phyloP scores from a whole-genome alignment of 2,797 vertebrate genomes.

The Gila robusta region DNA sequence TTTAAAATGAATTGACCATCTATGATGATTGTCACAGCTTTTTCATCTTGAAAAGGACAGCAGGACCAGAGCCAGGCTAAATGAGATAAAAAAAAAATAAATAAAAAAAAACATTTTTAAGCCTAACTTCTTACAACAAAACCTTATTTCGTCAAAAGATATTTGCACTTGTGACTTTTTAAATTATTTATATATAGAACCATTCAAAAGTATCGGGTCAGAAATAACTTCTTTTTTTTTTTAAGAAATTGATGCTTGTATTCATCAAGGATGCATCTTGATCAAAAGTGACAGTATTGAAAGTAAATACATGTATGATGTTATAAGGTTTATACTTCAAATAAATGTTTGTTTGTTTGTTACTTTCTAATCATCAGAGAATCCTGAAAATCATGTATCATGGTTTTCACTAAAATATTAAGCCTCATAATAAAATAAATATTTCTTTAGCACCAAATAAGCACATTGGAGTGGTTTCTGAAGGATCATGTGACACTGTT shows the following conservation, averaged over 20 bases:
- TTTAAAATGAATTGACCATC: constrained; percentile 21
- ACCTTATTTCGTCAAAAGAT: not conserved
- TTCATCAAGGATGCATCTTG: too few species aligned
- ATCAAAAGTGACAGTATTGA: too few species aligned
- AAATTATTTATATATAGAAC: too few species aligned
- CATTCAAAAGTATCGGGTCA: too few species aligned
- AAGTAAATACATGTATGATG: not conserved
- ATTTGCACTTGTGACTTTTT: not conserved
- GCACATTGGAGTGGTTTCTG: not conserved
- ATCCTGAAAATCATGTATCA: not conserved
- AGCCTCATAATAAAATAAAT: not conserved
- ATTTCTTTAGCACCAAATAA: not conserved
- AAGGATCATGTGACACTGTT: not conserved
- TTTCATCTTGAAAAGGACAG: constrained; percentile 9
- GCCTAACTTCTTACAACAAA: not conserved
- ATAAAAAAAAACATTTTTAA: not conserved
- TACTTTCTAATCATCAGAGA: not conserved
- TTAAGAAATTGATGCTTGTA: too few species aligned
- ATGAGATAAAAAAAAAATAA: not conserved
- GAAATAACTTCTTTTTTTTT: too few species aligned
- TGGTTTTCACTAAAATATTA: not conserved
- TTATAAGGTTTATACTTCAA: not conserved
- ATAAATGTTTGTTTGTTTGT: not conserved
- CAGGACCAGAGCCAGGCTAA: not conserved
- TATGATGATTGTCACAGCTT: constrained; percentile 24